Conservation (phyloP, 2,113 vertebrate genomes). For the Thamnophis sirtalis region DNA sequence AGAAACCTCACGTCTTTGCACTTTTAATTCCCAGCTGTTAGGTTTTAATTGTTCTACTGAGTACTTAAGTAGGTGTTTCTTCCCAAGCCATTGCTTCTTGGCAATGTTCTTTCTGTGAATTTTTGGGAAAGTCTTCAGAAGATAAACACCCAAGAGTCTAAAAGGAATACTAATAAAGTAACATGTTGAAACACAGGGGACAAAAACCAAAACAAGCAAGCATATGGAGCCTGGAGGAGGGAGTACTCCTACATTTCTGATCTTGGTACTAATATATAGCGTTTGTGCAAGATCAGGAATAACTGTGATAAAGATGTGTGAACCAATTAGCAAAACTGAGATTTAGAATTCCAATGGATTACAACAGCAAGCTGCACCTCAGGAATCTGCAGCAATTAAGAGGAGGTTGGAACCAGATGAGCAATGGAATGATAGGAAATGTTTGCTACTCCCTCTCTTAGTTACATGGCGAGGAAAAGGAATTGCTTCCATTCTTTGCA, state of each 20-base stretch:
- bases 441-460: neutral
- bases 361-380: neutral
- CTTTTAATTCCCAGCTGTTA: neutral
- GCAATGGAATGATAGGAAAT: neutral
- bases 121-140: conserved; percentile 42
- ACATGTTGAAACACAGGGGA: conserved; percentile 44
- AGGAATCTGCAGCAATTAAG: neutral
- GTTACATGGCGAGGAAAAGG: neutral
- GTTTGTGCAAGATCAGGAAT: conserved; percentile 39
- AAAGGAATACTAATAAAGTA: conserved; percentile 41
- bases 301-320: conserved; percentile 11
- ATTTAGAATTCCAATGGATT: conserved; percentile 16
- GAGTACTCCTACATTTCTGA: conserved; percentile 55
- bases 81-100: conserved; percentile 36
- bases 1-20: conserved; percentile 29
- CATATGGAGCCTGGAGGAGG: conserved; percentile 66
- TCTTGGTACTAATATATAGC: conserved; percentile 44
- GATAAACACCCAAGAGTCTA: conserved; percentile 42
- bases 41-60: conserved; percentile 29
- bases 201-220: conserved; percentile 16
- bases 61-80: conserved; percentile 9
- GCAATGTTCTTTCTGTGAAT: conserved; percentile 14
- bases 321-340: conserved; percentile 15
- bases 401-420: neutral
- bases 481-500: neutral